Evolutionary conservation across 2,888 invertebrate genomes (phyloP).

Genomic region (Unio pictorum): DNA sequence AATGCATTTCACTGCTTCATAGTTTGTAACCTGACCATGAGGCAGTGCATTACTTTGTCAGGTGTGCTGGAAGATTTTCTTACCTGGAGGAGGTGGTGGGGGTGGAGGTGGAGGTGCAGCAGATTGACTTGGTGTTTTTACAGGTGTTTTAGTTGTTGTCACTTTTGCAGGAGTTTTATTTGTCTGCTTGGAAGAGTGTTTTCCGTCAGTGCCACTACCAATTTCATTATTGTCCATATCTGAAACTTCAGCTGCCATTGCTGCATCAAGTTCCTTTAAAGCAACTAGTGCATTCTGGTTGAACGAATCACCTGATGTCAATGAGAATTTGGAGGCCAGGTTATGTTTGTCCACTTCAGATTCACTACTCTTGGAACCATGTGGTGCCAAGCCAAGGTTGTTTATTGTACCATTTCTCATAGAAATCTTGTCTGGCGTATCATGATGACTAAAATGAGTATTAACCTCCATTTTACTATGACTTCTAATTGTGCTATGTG

Average conservation of each 20-base stretch:
- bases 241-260: constrained; percentile 59
- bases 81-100: constrained; percentile 31
- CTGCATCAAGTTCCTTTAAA: constrained; percentile 66
- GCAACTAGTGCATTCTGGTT: constrained; percentile 60
- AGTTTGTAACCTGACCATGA: background rate
- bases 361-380: too few relatives aligned
- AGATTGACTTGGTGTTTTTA: constrained; percentile 12
- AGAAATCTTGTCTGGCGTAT: too few relatives aligned
- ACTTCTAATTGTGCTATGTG: too few relatives aligned
- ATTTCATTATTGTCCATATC: constrained; percentile 34
- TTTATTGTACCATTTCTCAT: too few relatives aligned
- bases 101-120: constrained; percentile 43
- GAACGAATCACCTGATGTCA: constrained; percentile 45
- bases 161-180: constrained; percentile 2
- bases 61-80: background rate
- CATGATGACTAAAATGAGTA: too few relatives aligned
- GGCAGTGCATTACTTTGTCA: background rate
- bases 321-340: too few relatives aligned
- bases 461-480: too few relatives aligned
- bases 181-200: constrained; percentile 3
- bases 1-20: too few relatives aligned
- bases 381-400: too few relatives aligned
- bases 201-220: constrained; percentile 6
- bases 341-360: too few relatives aligned
- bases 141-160: constrained; percentile 11